phyloP scores from a whole-genome alignment of 2,113 vertebrate genomes.

The Clarias batrachus region DNA sequence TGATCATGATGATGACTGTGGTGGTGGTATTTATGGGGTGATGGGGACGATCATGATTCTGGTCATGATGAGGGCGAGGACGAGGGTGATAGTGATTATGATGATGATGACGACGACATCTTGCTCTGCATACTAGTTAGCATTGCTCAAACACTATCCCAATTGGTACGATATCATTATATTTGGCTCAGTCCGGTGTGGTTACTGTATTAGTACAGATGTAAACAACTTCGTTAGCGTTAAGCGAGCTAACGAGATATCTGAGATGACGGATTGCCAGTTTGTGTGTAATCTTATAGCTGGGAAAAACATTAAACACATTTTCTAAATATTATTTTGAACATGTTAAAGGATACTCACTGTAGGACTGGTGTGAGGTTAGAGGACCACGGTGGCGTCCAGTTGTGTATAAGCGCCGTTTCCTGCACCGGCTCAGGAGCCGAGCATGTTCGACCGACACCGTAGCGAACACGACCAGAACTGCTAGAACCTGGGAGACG shows the following conservation, averaged over 20 bases:
- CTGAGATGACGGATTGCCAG: too few species aligned
- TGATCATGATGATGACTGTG: too few species aligned
- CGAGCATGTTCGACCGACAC: slow-evolving; percentile 59
- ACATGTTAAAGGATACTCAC: slow-evolving; percentile 59
- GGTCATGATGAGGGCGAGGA: neutral
- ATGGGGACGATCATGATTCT: too few species aligned
- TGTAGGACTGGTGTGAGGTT: slow-evolving; percentile 53
- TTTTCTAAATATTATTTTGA: neutral
- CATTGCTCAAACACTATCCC: neutral
- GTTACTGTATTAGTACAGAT: too few species aligned
- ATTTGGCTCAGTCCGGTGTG: neutral
- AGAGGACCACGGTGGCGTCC: slow-evolving; percentile 47
- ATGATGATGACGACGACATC: neutral
- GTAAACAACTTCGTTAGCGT: too few species aligned
- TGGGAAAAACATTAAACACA: neutral
- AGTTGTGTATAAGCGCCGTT: slow-evolving; percentile 37
- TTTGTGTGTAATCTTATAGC: neutral
- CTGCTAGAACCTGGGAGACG: slow-evolving; percentile 53
- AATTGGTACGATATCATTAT: neutral
- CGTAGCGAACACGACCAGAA: slow-evolving; percentile 62
- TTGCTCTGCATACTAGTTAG: neutral
- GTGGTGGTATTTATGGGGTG: too few species aligned
- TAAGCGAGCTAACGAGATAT: too few species aligned
- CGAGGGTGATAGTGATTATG: neutral
- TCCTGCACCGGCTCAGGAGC: slow-evolving; percentile 58